These are phyloP conservation scores for Casuarius casuarius DNA, from an alignment of 2,113 vertebrate species.

Conservation along the genomic window DNA sequence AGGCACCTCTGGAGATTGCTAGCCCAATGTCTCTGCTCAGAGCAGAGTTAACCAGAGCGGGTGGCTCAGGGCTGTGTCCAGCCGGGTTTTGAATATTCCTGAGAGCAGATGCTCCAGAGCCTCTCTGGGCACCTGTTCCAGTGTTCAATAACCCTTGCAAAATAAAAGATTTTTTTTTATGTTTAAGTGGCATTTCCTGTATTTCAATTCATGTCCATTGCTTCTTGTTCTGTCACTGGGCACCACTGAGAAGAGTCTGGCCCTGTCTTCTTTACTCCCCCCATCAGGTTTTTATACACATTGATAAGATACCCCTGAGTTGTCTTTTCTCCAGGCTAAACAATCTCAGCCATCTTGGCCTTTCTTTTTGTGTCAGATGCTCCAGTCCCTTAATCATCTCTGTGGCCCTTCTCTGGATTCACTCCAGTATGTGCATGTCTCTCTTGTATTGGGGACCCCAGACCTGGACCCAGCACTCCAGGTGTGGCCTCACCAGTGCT, in stretches of 20 bases:
- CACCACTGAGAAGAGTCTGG: not conserved
- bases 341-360: not conserved
- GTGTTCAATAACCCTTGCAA: not conserved
- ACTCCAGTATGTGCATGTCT: rapidly evolving
- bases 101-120: not conserved
- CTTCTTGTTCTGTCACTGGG: not conserved
- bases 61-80: not conserved
- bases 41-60: not conserved
- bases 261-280: not conserved
- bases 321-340: not conserved
- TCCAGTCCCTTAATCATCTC: not conserved
- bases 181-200: too few relatives aligned
- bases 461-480: not conserved
- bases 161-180: not conserved
- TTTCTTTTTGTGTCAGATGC: not conserved
- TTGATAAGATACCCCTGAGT: rapidly evolving
- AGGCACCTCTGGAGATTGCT: not conserved
- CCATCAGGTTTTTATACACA: not conserved
- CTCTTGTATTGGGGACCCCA: not conserved
- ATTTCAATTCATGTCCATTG: not conserved
- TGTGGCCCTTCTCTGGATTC: not conserved
- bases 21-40: not conserved
- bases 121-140: not conserved
- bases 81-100: not conserved
- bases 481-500: not conserved